phyloP scores from a whole-genome alignment of 2,113 vertebrate species.

The Crocuta crocuta region DNA sequence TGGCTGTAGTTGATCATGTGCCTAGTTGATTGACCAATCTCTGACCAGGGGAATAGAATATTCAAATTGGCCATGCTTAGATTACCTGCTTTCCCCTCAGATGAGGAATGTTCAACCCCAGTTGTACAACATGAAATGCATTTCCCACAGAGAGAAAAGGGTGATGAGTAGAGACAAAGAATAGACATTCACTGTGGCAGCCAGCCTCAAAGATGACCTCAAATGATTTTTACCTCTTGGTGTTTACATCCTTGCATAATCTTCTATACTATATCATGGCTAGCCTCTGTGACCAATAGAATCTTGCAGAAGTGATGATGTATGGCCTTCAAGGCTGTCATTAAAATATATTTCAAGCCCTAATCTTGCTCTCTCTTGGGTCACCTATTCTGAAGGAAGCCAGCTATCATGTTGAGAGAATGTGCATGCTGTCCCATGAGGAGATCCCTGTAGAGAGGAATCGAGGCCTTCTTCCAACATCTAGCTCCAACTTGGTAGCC shows the following conservation, averaged over 20 bases:
- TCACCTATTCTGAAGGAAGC: neutral
- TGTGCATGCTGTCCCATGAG: neutral
- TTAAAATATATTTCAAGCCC: neutral
- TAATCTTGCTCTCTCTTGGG: neutral
- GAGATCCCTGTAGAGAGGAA: neutral
- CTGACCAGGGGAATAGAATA: neutral
- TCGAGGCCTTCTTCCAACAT: neutral
- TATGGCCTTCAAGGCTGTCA: neutral
- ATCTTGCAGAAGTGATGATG: neutral
- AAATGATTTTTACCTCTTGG: neutral
- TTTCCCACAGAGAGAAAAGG: neutral
- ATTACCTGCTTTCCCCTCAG: neutral
- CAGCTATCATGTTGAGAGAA: neutral
- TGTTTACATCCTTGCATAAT: neutral
- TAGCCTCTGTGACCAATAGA: neutral
- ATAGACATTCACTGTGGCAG: neutral
- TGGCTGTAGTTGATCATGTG: neutral
- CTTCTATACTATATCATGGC: neutral
- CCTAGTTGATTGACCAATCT: neutral
- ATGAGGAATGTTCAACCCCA: neutral
- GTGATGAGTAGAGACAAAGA: neutral
- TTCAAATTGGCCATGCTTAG: neutral
- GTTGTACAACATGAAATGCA: neutral
- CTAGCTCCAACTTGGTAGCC: neutral
- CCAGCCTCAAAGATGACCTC: neutral